A percentile compares a stretch with the other conserved stretches of the same genome.
These are phyloP conservation scores for Brachystomella parvula DNA, from an alignment of 1,140 invertebrate genomes.

Conservation along the genomic window DNA sequence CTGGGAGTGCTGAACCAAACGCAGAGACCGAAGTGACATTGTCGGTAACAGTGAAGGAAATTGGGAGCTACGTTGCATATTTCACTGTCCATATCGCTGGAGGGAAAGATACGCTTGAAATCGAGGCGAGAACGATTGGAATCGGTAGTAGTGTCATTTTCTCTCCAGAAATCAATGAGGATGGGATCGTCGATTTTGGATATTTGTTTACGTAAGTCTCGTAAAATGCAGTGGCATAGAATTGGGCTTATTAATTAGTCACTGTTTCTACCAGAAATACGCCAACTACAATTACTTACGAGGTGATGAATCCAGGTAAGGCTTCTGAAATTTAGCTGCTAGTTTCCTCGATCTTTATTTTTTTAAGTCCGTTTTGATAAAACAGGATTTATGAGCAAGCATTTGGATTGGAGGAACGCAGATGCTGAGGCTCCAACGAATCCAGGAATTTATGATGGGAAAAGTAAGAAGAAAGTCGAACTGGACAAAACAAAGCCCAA, in stretches of 20 bases:
- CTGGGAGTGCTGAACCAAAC: background rate
- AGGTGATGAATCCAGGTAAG: background rate
- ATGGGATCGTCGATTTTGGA: background rate
- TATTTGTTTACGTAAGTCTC: background rate
- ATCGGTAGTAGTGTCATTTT: background rate
- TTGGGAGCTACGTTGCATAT: background rate
- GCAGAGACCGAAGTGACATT: background rate
- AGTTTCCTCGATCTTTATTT: too few relatives aligned
- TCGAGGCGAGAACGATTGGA: background rate
- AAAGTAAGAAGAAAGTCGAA: too few relatives aligned
- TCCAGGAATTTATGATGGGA: background rate
- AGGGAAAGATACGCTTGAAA: background rate
- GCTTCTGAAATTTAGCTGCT: too few relatives aligned
- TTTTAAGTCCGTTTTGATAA: background rate
- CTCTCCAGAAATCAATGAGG: background rate
- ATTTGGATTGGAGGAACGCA: background rate
- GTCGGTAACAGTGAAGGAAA: background rate
- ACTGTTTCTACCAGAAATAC: background rate
- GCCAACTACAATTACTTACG: background rate
- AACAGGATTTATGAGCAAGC: background rate
- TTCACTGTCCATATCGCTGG: background rate
- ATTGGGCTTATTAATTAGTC: too few relatives aligned
- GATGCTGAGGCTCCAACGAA: background rate
- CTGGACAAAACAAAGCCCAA: too few relatives aligned
- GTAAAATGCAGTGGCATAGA: too few relatives aligned